phyloP scores from a whole-genome alignment of 2,797 vertebrate species.

The Jordanella pulchra region DNA sequence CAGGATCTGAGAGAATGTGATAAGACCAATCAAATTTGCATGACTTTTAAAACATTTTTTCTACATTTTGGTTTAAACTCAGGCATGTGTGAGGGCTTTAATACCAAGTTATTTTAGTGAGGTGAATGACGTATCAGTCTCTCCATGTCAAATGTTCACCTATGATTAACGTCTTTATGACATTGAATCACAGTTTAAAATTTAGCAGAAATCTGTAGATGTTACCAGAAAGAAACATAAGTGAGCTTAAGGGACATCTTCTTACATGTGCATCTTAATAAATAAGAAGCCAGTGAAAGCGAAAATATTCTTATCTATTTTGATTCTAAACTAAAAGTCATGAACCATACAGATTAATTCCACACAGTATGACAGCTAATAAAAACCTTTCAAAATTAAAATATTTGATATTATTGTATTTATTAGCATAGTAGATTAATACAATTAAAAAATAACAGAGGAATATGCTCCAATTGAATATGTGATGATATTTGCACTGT shows the following conservation, averaged over 20 bases:
- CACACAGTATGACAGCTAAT: background rate
- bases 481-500: no score
- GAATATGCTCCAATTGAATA: no score
- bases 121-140: background rate
- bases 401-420: no score
- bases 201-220: background rate
- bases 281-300: no score
- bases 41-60: constrained; percentile 4
- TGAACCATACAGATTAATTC: background rate
- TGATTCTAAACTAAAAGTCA: background rate
- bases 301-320: no score
- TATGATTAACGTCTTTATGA: background rate
- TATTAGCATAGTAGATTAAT: no score
- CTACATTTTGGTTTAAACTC: background rate
- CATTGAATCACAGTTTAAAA: background rate
- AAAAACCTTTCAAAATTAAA: no score
- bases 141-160: background rate
- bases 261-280: background rate
- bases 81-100: background rate
- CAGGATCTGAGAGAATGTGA: constrained; percentile 20
- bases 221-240: background rate
- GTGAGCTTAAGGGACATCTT: background rate
- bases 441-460: no score
- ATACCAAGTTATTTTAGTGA: background rate
- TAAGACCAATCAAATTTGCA: background rate